These are phyloP conservation scores for Scaptomyza graminum DNA, from an alignment of 1,140 invertebrate species.

Conservation along the genomic window DNA sequence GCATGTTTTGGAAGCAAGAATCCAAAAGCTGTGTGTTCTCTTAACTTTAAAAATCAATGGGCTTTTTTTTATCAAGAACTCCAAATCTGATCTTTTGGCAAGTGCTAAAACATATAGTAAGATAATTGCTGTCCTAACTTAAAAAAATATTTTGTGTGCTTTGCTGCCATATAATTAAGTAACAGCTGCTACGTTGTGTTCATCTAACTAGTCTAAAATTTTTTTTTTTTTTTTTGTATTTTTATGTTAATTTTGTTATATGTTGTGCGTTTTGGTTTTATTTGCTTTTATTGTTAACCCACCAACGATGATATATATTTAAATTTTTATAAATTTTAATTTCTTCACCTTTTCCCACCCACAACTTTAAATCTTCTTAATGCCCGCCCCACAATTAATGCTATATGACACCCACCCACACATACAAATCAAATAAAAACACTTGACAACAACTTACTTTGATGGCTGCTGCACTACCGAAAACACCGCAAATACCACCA, in stretches of 20 bases:
- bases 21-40: background rate
- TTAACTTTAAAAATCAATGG: background rate
- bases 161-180: slow-evolving; percentile 17
- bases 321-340: slow-evolving; percentile 63
- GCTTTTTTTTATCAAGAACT: background rate
- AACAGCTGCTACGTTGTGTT: slow-evolving; percentile 39
- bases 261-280: slow-evolving; percentile 50
- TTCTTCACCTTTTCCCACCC: slow-evolving; percentile 54
- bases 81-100: background rate
- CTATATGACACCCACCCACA: slow-evolving; percentile 21
- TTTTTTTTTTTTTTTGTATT: background rate
- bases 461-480: slow-evolving; percentile 23
- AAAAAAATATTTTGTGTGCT: slow-evolving; percentile 3
- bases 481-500: background rate
- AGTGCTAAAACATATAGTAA: background rate
- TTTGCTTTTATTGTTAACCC: slow-evolving; percentile 37
- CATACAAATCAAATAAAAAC: slow-evolving; percentile 26
- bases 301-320: slow-evolving; percentile 42
- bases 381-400: slow-evolving; percentile 19
- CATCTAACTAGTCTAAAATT: slow-evolving; percentile 48
- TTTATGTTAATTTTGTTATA: slow-evolving; percentile 32
- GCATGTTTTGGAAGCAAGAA: background rate
- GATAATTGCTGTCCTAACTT: slow-evolving; percentile 1
- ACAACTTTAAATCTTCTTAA: slow-evolving; percentile 22
- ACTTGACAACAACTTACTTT: slow-evolving; percentile 10